Base-by-base conservation (phyloP, 2,888 invertebrate species). In the Melinaea menophilus region DNA sequence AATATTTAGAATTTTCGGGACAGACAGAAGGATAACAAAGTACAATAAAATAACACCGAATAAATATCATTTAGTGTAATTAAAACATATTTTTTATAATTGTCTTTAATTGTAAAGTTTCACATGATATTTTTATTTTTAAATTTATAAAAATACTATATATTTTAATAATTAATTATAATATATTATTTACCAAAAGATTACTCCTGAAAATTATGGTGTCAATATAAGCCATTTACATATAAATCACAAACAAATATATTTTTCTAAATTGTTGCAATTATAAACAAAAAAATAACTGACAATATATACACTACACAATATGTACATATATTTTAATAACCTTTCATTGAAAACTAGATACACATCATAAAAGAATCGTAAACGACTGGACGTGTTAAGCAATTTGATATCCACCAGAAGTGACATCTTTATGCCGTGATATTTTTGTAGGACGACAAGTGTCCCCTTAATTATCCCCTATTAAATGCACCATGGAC, bases 321-420 rank as follows among this genome's bases (percentile, higher is more conserved):
- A 37, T 37, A 37, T 37, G 1, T 2, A 5, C 7, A 5, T 37
- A 5, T 37, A 5, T 37, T 37, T 37, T 37, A 37, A 7, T 5
- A 37, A 37, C 7, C 37, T 37, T 37, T 5, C 37, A 37, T 63
- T 63, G 67, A 72, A 73, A 68, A 71, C 67, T 71, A 66, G 64
- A 54, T n/a, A 54, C 34, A 59, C 34, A 35, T 55, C 54, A 45
- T 65, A 48, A 62, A 62, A 58, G 5, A 7, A 37, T 80, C 79
- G 79, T 85, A 86, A 87, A 88, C 79, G 74, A 70, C 75, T 78
- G 80, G 82, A 86, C 78, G 86, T 86, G 88, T 87, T 84, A 84
- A 86, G 86, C 85, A 87, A 86, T 86, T 86, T 84, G 88, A 88
- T 86, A 85, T 82, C 82, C 80, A 55, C 80, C 81, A 79, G 80